Evolutionary conservation across 2,797 vertebrate genomes (phyloP).

Genomic region (Premnoplex brunnescens): DNA sequence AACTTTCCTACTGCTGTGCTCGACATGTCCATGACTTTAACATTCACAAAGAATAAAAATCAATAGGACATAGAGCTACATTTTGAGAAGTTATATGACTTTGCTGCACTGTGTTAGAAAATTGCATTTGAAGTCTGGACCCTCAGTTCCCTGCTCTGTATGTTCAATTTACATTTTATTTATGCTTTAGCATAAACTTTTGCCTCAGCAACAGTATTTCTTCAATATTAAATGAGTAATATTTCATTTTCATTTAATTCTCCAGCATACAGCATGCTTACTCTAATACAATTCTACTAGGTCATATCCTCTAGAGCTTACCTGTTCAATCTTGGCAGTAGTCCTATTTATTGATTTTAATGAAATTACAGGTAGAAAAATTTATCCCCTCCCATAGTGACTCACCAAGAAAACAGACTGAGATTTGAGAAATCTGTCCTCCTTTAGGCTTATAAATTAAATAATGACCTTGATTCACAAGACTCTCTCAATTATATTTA

Average conservation of each 20-base stretch:
- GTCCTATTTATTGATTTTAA: not conserved
- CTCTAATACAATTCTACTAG: not conserved
- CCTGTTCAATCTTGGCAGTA: not conserved
- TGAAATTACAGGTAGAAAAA: constrained; percentile 9
- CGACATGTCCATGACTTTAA: not conserved
- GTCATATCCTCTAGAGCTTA: not conserved
- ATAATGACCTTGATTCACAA: constrained; percentile 4
- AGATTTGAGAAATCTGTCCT: not conserved
- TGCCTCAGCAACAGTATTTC: not conserved
- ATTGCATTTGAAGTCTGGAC: not conserved
- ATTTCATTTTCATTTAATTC: not conserved
- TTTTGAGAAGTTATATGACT: not conserved
- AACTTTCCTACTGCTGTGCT: not conserved
- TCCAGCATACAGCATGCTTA: not conserved
- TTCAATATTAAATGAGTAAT: not conserved
- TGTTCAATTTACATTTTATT: not conserved
- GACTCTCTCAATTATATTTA: not conserved
- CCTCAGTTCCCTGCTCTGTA: not conserved
- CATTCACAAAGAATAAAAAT: not conserved
- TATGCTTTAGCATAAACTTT: not conserved
- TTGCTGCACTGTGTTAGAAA: not conserved
- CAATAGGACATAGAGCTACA: not conserved
- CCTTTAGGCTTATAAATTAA: not conserved
- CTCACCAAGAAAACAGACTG: not conserved
- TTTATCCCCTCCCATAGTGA: not conserved